Evolutionary conservation across 1,140 invertebrate genomes (phyloP).

Genomic region (Babylonia areolata): DNA sequence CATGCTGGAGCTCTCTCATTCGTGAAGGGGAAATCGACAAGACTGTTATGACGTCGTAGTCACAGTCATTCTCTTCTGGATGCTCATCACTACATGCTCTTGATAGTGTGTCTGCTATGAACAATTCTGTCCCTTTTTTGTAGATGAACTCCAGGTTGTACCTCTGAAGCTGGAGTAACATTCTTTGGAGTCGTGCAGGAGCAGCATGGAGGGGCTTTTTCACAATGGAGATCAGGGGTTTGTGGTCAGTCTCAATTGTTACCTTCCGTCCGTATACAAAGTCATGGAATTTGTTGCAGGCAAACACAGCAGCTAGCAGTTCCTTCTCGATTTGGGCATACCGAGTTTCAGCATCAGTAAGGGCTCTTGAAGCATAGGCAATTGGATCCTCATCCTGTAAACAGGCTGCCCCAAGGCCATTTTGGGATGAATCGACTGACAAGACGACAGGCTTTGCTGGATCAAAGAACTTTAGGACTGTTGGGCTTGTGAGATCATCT

Average conservation of each 20-base stretch:
- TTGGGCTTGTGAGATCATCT: too few species aligned
- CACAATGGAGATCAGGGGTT: constrained; percentile 45
- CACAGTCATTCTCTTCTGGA: background rate
- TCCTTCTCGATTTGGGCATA: constrained; percentile 78
- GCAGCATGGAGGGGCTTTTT: constrained; percentile 26
- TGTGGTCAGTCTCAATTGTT: constrained; percentile 49
- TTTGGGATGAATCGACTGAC: too few species aligned
- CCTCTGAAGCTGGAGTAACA: constrained; percentile 42
- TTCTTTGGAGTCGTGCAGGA: constrained; percentile 44
- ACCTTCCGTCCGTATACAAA: constrained; percentile 71
- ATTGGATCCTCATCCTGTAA: too few species aligned
- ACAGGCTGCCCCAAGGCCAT: too few species aligned
- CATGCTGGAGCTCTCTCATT: too few species aligned
- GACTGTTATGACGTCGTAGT: too few species aligned
- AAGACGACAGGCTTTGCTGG: too few species aligned
- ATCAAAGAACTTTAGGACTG: too few species aligned
- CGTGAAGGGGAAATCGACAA: too few species aligned
- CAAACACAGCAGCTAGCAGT: constrained; percentile 77
- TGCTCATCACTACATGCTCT: background rate
- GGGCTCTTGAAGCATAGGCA: too few species aligned
- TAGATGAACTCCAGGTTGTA: constrained; percentile 57
- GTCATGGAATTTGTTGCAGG: constrained; percentile 77
- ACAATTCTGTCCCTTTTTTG: constrained; percentile 42
- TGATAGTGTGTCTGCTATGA: constrained; percentile 41
- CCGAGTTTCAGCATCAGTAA: constrained; percentile 73